phyloP scores from a whole-genome alignment of 2,888 invertebrate species.

The Aricia artaxerxes region DNA sequence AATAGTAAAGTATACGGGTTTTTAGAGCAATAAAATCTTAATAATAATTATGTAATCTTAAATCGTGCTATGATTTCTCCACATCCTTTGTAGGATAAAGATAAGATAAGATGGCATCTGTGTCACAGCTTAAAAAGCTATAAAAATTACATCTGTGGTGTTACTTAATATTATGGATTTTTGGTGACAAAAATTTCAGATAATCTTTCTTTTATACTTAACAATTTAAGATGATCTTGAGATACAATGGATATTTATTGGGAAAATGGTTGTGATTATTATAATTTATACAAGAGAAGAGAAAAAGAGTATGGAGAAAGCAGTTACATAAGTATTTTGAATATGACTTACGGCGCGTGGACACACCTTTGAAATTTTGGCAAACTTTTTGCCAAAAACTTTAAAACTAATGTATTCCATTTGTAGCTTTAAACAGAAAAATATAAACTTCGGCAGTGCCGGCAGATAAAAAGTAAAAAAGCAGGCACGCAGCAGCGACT shows the following conservation, averaged over 20 bases:
- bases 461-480: too few relatives aligned
- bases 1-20: not conserved
- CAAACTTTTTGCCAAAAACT: not conserved
- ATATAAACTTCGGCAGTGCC: too few relatives aligned
- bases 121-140: slow-evolving; percentile 18
- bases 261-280: slow-evolving; percentile 4
- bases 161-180: not conserved
- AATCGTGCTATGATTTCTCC: not conserved
- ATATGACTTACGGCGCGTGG: slow-evolving; percentile 18
- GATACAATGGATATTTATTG: not conserved
- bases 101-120: slow-evolving; percentile 18
- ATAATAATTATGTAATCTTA: not conserved
- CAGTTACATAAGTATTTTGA: slow-evolving; percentile 26
- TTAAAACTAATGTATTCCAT: not conserved
- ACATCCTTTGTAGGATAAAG: not conserved
- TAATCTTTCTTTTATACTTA: not conserved
- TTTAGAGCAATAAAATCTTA: not conserved
- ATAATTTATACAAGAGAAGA: not conserved
- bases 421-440: too few relatives aligned
- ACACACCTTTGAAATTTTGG: slow-evolving; percentile 14
- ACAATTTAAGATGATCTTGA: not conserved
- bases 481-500: too few relatives aligned
- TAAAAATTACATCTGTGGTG: not conserved
- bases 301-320: slow-evolving; percentile 15
- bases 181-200: not conserved